A percentile compares a stretch with the other conserved stretches of the same genome.
These are phyloP conservation scores for Trialeurodes vaporariorum DNA, from an alignment of 1,140 invertebrate genomes.

Conservation along the genomic window DNA sequence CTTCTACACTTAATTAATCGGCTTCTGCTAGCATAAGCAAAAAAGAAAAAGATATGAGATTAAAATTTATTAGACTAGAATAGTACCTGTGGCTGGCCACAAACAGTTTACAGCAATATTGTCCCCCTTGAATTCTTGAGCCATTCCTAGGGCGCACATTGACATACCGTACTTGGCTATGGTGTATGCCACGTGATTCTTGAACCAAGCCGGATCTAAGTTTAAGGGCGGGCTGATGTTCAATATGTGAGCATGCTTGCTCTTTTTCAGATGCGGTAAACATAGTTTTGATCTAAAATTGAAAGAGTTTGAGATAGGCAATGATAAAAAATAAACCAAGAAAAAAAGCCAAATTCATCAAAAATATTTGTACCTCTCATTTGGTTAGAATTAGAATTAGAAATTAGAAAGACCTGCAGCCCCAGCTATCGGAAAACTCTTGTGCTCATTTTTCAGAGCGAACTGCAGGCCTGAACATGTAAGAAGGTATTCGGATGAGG, in stretches of 20 bases:
- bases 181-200: conserved; percentile 88
- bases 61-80: conserved; percentile 5
- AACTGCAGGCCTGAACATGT: too few relatives aligned
- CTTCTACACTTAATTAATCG: too few relatives aligned
- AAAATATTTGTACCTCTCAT: background rate
- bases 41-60: too few relatives aligned
- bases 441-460: too few relatives aligned
- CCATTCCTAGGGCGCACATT: conserved; percentile 94
- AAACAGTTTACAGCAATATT: conserved; percentile 92
- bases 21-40: too few relatives aligned
- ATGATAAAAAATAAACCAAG: conserved; percentile 3
- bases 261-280: conserved; percentile 78
- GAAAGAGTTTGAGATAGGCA: too few relatives aligned
- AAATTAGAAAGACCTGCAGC: too few relatives aligned
- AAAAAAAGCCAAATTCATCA: conserved; percentile 5
- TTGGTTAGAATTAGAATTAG: conserved; percentile 7
- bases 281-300: conserved; percentile 82
- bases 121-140: conserved; percentile 72
- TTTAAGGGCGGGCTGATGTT: conserved; percentile 92
- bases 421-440: too few relatives aligned
- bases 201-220: conserved; percentile 80
- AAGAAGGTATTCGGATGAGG: too few relatives aligned
- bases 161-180: conserved; percentile 99
- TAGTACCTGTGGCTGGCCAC: conserved; percentile 83
- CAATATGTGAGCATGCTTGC: conserved; percentile 87